Evolutionary conservation across 2,113 vertebrate genomes (phyloP).

Genomic region (Oxyura jamaicensis): DNA sequence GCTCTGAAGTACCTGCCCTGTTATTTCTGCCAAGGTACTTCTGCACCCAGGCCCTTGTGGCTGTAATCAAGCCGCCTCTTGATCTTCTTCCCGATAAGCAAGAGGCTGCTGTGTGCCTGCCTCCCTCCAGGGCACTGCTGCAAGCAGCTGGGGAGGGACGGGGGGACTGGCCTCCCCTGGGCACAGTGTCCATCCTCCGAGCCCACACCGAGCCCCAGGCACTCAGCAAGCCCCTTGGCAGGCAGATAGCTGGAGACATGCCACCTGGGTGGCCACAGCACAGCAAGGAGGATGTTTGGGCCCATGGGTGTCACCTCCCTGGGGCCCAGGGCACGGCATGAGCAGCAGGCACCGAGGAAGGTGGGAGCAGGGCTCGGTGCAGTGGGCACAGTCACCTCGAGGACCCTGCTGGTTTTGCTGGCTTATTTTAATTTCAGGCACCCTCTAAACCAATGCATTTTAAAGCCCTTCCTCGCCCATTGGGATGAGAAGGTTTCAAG

Average conservation of each 20-base stretch:
- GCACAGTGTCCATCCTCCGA: not conserved
- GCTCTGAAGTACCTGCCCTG: conserved; percentile 59
- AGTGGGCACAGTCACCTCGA: not conserved
- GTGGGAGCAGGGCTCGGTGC: not conserved
- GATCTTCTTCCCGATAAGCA: conserved; percentile 64
- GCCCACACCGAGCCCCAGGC: not conserved
- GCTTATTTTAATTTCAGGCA: conserved; percentile 18
- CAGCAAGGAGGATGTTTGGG: not conserved
- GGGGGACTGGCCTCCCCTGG: not conserved
- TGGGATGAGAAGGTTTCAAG: not conserved
- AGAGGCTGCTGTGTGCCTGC: conserved; percentile 19
- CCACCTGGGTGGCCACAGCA: not conserved
- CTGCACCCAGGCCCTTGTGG: conserved; percentile 10
- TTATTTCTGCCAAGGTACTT: conserved; percentile 60
- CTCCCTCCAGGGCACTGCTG: not conserved
- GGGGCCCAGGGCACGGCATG: not conserved
- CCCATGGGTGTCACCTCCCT: not conserved
- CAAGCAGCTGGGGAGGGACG: not conserved
- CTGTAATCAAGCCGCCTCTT: conserved; percentile 60
- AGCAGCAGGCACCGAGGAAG: not conserved
- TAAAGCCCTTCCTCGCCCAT: not conserved
- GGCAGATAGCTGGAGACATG: not conserved
- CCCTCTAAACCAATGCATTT: not conserved
- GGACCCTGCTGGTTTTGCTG: not conserved
- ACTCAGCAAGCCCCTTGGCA: accelerated